Conservation (phyloP, 1,140 invertebrate genomes). For the Penaeus vannamei region DNA sequence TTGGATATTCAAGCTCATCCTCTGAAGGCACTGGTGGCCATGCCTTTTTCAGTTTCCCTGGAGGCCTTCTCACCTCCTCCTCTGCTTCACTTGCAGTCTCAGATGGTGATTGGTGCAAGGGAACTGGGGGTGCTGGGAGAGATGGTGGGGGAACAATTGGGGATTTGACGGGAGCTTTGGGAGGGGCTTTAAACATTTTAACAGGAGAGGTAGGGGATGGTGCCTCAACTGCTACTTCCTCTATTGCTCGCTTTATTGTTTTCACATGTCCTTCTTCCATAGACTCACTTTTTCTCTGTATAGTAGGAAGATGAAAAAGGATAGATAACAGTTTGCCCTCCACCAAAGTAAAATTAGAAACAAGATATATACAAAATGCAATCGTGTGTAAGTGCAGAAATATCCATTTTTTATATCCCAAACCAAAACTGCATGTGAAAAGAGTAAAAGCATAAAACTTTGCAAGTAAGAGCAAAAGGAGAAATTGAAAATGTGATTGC, state of each 20-base stretch:
- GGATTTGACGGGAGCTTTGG: conserved; percentile 43
- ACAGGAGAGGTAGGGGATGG: conserved; percentile 49
- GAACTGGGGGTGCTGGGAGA: conserved; percentile 28
- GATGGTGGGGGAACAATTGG: not conserved
- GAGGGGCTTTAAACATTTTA: conserved; percentile 57
- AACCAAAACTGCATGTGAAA: too few species aligned
- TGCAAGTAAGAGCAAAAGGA: too few species aligned
- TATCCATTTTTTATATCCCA: too few species aligned
- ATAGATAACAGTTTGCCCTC: conserved; percentile 48
- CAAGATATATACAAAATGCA: conserved; percentile 29
- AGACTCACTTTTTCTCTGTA: conserved; percentile 63
- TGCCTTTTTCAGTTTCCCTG: conserved; percentile 59
- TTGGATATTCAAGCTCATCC: conserved; percentile 29
- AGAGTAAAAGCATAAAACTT: too few species aligned
- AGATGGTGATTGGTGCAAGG: conserved; percentile 30
- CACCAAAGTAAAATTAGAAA: conserved; percentile 35
- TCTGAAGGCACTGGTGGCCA: conserved; percentile 64
- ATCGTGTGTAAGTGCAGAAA: conserved; percentile 25
- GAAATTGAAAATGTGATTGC: too few species aligned
- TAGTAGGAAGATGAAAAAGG: conserved; percentile 54
- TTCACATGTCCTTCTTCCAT: conserved; percentile 66
- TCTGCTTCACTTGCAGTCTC: conserved; percentile 43
- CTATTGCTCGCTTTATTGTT: conserved; percentile 66
- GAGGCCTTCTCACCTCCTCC: conserved; percentile 51
- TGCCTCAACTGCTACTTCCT: conserved; percentile 62